Percentiles rank a stretch among this genome's conserved stretches.
Evolutionary conservation across 92 coral and sea anemone species (phyloP).

Genomic region (Epizoanthus fatuus): DNA sequence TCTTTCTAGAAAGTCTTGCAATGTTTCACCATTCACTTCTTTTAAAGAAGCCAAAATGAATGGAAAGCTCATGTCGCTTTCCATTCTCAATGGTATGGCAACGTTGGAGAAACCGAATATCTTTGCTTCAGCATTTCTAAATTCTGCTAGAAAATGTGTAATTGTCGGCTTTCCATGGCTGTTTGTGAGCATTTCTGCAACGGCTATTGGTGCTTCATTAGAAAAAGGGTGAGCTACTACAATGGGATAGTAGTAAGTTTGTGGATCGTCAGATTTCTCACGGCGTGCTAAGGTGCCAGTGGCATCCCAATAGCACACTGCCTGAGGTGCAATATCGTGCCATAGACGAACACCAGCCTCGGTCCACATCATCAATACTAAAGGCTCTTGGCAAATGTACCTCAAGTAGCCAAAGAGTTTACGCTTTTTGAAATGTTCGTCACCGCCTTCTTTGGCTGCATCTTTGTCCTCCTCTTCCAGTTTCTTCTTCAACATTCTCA

Average conservation of each 20-base stretch:
- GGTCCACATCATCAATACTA: constrained; percentile 46
- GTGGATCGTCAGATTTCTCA: not conserved
- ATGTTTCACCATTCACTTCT: constrained; percentile 51
- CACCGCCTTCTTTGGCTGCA: constrained; percentile 13
- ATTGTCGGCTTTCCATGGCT: constrained; percentile 39
- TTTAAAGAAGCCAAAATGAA: constrained; percentile 44
- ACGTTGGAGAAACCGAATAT: constrained; percentile 30
- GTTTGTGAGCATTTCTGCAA: constrained; percentile 65
- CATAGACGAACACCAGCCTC: constrained; percentile 57
- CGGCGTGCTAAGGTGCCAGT: constrained; percentile 6
- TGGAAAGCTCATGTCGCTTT: constrained; percentile 46
- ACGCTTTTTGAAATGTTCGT: constrained; percentile 29
- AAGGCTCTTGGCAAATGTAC: constrained; percentile 28
- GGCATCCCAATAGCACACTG: constrained; percentile 21
- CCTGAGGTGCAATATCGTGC: constrained; percentile 40
- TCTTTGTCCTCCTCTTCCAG: constrained; percentile 5
- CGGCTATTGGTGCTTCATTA: constrained; percentile 54
- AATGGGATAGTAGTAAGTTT: constrained; percentile 49
- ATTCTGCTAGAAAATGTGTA: constrained; percentile 31
- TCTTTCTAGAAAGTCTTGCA: constrained; percentile 41
- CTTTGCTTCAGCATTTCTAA: constrained; percentile 36
- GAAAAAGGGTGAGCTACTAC: constrained; percentile 33
- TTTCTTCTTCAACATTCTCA: constrained; percentile 22
- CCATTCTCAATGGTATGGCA: constrained; percentile 34
- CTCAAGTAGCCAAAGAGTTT: constrained; percentile 50